Percentiles rank a stretch among this genome's conserved stretches.
Conservation (phyloP, 2,888 invertebrate genomes). For the Mesorhabditis spiculigera region DNA sequence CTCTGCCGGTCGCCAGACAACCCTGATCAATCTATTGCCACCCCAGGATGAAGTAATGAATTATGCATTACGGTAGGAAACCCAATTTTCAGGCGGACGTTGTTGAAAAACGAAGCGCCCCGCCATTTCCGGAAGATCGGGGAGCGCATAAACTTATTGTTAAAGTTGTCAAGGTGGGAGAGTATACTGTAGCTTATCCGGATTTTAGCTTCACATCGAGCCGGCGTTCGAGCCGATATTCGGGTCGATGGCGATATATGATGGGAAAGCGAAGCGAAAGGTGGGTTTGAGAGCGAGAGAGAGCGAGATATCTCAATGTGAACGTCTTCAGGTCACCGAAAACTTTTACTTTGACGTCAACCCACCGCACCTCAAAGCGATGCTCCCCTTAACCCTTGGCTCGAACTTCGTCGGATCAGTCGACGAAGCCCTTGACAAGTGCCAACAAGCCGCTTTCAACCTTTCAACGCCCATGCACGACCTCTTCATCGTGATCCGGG, state of each 20-base stretch:
- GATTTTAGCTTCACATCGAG: constrained; percentile 64
- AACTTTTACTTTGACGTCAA: constrained; percentile 96
- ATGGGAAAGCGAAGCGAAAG: constrained; percentile 72
- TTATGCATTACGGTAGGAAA: constrained; percentile 9
- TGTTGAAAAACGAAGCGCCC: constrained; percentile 35
- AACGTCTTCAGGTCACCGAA: constrained; percentile 72
- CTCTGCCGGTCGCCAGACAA: constrained; percentile 17
- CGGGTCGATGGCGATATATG: constrained; percentile 89
- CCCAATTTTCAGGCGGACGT: constrained; percentile 27
- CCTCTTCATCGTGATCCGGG: constrained; percentile 45
- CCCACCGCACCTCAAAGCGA: constrained; percentile 66
- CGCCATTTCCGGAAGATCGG: constrained; percentile 39
- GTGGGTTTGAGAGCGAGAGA: constrained; percentile 14
- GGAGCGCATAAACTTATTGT: constrained; percentile 38
- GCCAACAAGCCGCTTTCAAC: constrained; percentile 44
- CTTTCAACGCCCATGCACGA: constrained; percentile 30
- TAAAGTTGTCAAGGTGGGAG: constrained; percentile 33
- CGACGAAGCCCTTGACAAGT: constrained; percentile 28
- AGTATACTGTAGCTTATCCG: neutral
- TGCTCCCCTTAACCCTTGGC: neutral
- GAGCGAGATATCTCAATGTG: neutral
- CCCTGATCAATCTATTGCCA: constrained; percentile 25
- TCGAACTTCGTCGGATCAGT: constrained; percentile 12
- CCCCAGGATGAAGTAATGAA: constrained; percentile 24
- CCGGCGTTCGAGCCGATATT: constrained; percentile 92